Base-by-base conservation (phyloP, 1,140 invertebrate species). In the Drosophila gunungcola region DNA sequence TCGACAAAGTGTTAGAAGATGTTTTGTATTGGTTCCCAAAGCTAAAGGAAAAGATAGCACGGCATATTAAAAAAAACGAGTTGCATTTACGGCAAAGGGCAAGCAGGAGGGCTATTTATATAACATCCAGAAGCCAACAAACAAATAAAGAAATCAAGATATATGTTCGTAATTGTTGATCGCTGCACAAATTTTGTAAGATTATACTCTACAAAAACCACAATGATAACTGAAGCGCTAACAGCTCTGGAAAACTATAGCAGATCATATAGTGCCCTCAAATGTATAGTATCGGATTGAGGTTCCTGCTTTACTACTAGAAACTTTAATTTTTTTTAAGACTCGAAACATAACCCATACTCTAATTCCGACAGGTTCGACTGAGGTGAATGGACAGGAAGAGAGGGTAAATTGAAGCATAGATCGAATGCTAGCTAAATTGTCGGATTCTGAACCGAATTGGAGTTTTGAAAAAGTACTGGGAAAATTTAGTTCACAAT, bases 191-290 rank as follows among this genome's bases (percentile, higher is more conserved):
- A 46, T 10, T 46, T 46, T 27, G 34, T 53, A n/a, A 53, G 34
- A 9, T 12, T 53, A 4, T 53, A 53, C 12, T 38, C 16, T 53
- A 53, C 32, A 53, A 53, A 36, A 38, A 32, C 29, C 7, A 32
- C 29, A 32, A 32, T 6, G 29, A 6, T 6, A 6, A 6, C 29
- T 32, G 5, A 53, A 53, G 16, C 16, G 11, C 21, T 53, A 36
- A 21, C 16, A 16, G 32, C 6, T 7, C 13, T 21, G 4, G 16
- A 25, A 21, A 38, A n/a, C 3, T n/a, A 25, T 25, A 12, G 11
- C 16, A 53, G 16, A 25, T 25, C 16, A 12, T 25, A 25, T 25
- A 25, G 51, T n/a, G n/a, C 16, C 6, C 6, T 16, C 7, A 10
- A 53, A 25, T 10, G 16, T 6, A 32, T 6, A 32, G 29, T 32